Base-by-base conservation (phyloP, 2,888 invertebrate species). In the Encarsia formosa region DNA sequence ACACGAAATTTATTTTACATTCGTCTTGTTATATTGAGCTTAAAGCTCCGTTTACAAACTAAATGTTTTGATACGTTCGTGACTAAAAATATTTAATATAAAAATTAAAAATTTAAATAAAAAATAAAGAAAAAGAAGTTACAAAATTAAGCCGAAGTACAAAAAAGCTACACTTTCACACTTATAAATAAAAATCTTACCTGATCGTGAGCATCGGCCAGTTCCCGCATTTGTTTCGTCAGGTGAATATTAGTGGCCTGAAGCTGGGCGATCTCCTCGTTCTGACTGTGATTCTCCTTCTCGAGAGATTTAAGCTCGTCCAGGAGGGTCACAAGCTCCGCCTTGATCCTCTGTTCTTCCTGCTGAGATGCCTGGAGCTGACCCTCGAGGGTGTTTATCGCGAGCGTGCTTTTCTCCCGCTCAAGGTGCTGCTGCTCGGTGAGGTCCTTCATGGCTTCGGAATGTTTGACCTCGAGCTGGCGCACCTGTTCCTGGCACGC, bases 401-500 rank as follows among this genome's bases (percentile, higher is more conserved):
- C 77, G 23, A 76, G 75, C 2, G 81, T 76, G 60, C 84, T 78
- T 38, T 85, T 83, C 63, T 93, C 93, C 26, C 88, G 84, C 67
- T 94, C 94, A 16, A 77, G 76, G 2, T 81, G 79, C 59, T 84
- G 78, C 55, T 89, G 87, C 38, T 80, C 77, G 5, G 87, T 84
- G 11, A 90, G 72, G 37, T 83, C 83, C 54, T 86, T 84, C 8
- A 88, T 75, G 53, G 86, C 83, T 57, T 91, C 92, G 1, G 85
- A 78, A 67, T 91, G 90, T 52, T 87, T 82, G 54, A 82, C 81
- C 67, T 92, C 92, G 19, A 90, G 71, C 58, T 83, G 82, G 67
- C 92, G 91, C 18, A 90, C 73, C 59, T 79, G 76, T 40, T 82
- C 81, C 66, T 86, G 83, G 23, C 87, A 80, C 24, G 85, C 84